Evolutionary conservation across 2,888 invertebrate genomes (phyloP).

Genomic region (Nephrocerus scutellatus): DNA sequence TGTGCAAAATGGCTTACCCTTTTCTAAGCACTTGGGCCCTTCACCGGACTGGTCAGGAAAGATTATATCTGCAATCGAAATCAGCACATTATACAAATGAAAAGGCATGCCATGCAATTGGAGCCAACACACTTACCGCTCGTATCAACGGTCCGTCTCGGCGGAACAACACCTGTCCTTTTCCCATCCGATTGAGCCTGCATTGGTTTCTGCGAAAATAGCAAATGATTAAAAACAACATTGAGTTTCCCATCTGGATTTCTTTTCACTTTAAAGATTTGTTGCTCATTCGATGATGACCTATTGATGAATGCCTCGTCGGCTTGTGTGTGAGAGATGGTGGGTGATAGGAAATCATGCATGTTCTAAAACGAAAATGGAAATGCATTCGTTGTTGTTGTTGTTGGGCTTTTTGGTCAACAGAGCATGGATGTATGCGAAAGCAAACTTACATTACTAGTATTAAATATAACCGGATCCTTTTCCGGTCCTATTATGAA

Average conservation of each 20-base stretch:
- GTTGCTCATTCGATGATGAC: slow-evolving; percentile 31
- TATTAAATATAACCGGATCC: no score
- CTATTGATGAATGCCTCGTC: slow-evolving; percentile 23
- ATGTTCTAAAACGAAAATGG: no score
- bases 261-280: slow-evolving; percentile 43
- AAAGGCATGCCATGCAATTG: slow-evolving; percentile 13
- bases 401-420: no score
- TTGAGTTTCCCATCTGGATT: slow-evolving; percentile 42
- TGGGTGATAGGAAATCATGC: slow-evolving; percentile 30
- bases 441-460: no score
- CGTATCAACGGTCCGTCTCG: not conserved
- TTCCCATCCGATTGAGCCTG: slow-evolving; percentile 13
- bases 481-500: no score
- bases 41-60: slow-evolving; percentile 23
- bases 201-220: slow-evolving; percentile 32
- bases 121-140: not conserved
- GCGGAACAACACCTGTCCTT: slow-evolving; percentile 21
- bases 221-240: slow-evolving; percentile 41
- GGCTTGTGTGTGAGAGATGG: slow-evolving; percentile 25
- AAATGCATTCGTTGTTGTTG: no score
- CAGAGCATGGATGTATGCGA: no score
- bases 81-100: slow-evolving; percentile 3
- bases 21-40: slow-evolving; percentile 19
- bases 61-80: slow-evolving; percentile 19
- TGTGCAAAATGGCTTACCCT: slow-evolving; percentile 47